phyloP scores from a whole-genome alignment of 2,797 vertebrate genomes.

The Cyprinella venusta region DNA sequence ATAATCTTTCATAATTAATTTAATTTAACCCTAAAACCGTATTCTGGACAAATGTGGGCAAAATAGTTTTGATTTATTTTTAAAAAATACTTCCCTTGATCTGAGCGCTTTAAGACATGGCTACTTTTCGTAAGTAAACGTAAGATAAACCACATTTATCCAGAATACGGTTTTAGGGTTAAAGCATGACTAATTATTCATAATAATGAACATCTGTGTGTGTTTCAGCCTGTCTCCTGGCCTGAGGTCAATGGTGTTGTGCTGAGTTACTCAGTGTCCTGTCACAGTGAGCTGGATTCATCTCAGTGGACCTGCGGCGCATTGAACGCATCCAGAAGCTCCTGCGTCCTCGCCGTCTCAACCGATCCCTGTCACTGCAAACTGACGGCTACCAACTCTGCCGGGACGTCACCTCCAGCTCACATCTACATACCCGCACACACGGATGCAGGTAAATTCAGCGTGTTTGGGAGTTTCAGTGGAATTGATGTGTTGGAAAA shows the following conservation, averaged over 20 bases:
- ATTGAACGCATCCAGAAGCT: slow-evolving; percentile 50
- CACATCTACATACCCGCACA: slow-evolving; percentile 31
- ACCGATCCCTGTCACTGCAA: slow-evolving; percentile 60
- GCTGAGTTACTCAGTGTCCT: slow-evolving; percentile 41
- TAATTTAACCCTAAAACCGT: too few species aligned
- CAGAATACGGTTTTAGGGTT: too few species aligned
- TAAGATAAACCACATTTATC: too few species aligned
- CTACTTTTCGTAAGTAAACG: too few species aligned
- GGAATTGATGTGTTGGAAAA: background rate
- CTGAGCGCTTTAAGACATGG: too few species aligned
- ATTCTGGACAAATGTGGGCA: too few species aligned
- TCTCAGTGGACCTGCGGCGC: slow-evolving; percentile 58
- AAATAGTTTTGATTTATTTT: too few species aligned
- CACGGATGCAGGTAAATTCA: slow-evolving; percentile 24
- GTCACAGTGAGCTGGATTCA: slow-evolving; percentile 28
- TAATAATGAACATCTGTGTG: background rate
- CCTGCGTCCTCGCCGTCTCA: slow-evolving; percentile 67
- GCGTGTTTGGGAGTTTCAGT: background rate
- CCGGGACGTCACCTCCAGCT: slow-evolving; percentile 68
- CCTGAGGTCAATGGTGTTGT: slow-evolving; percentile 71
- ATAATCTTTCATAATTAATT: too few species aligned
- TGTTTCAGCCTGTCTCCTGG: slow-evolving; percentile 67
- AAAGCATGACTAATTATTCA: background rate
- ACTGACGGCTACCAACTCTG: slow-evolving; percentile 69
- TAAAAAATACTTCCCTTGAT: too few species aligned